phyloP scores from a whole-genome alignment of 2,797 vertebrate species.

The Acrocephalus scirpaceus region DNA sequence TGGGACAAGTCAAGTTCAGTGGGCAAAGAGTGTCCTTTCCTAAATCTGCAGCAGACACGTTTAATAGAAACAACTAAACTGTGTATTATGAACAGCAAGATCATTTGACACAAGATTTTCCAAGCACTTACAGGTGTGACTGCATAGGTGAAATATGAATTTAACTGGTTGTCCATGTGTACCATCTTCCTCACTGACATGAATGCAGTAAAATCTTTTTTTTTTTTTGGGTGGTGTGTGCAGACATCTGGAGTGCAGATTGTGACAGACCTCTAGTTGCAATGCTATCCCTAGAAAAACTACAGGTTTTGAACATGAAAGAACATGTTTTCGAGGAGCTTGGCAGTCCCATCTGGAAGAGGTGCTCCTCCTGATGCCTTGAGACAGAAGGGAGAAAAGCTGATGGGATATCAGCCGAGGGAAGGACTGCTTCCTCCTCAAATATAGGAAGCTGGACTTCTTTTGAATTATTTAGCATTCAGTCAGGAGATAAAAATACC shows the following conservation, averaged over 20 bases:
- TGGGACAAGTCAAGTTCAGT: not conserved
- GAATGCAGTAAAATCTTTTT: not conserved
- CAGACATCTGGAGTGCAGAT: not conserved
- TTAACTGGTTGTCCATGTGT: not conserved
- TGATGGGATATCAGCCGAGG: not conserved
- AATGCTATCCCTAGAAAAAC: not conserved
- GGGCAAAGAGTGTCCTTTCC: not conserved
- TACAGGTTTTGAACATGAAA: not conserved
- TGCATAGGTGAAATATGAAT: not conserved
- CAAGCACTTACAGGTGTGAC: not conserved
- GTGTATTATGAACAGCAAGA: not conserved
- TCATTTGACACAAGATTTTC: not conserved
- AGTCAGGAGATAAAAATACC: not conserved
- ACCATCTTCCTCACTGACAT: not conserved
- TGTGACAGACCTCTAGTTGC: not conserved
- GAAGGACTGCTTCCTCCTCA: not conserved
- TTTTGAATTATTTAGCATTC: not conserved
- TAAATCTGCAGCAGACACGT: not conserved
- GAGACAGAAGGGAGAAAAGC: not conserved
- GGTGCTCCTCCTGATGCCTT: not conserved
- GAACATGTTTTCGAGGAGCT: not conserved
- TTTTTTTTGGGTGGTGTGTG: not conserved
- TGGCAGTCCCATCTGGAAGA: not conserved
- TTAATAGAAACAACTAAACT: not conserved
- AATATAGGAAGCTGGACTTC: not conserved